phyloP scores from a whole-genome alignment of 2,888 invertebrate genomes.

The Scaptomyza tumidula region DNA sequence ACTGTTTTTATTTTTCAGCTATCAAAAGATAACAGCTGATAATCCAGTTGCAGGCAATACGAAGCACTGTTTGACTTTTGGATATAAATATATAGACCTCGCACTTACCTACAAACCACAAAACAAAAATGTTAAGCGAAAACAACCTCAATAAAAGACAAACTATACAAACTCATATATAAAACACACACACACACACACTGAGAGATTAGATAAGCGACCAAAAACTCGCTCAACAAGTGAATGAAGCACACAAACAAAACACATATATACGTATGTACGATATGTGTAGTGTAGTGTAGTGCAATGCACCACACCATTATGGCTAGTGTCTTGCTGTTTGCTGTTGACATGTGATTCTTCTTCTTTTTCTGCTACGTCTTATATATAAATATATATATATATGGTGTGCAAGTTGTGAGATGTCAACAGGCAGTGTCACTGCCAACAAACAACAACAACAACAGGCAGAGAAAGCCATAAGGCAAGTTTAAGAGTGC shows the following conservation, averaged over 20 bases:
- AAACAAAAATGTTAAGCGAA: slow-evolving; percentile 23
- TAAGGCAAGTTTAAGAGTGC: not conserved
- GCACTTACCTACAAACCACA: slow-evolving; percentile 13
- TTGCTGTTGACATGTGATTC: slow-evolving; percentile 52
- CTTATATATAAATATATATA: slow-evolving; percentile 18
- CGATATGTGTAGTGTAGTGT: not conserved
- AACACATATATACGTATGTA: not conserved
- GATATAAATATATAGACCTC: slow-evolving; percentile 29
- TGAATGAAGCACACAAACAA: slow-evolving; percentile 57
- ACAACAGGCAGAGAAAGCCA: not conserved
- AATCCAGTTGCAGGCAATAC: slow-evolving; percentile 32
- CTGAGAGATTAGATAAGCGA: slow-evolving; percentile 63
- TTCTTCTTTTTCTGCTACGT: slow-evolving; percentile 1
- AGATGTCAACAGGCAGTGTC: slow-evolving; percentile 74
- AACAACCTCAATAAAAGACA: slow-evolving; percentile 63
- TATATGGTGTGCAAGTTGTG: too few relatives aligned
- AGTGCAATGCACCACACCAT: slow-evolving; percentile 53
- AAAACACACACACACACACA: not conserved
- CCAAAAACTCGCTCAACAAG: slow-evolving; percentile 69
- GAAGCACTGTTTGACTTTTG: slow-evolving; percentile 25
- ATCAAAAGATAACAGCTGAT: slow-evolving; percentile 42
- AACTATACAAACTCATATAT: slow-evolving; percentile 58
- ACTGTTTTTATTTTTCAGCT: slow-evolving; percentile 7
- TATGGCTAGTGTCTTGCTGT: slow-evolving; percentile 45
- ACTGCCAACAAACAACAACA: slow-evolving; percentile 38